These are phyloP conservation scores for Chondrilla cf. caribensis DNA, from an alignment of 37 sponge, comb jelly and placozoan genomes.

Conservation along the genomic window DNA sequence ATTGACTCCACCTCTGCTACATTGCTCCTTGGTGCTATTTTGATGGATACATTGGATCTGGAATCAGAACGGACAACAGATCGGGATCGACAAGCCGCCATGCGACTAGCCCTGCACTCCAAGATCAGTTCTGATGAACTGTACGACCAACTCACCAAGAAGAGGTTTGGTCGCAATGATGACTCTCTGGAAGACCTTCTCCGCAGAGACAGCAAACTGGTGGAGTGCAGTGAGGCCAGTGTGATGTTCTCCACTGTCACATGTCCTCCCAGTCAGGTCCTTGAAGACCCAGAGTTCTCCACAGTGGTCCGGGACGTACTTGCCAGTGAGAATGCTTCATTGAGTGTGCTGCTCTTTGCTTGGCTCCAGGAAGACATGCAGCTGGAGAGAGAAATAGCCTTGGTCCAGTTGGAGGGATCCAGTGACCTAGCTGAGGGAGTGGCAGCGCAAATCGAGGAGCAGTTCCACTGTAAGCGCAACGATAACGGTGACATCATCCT, in stretches of 20 bases:
- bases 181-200: slow-evolving; percentile 45
- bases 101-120: background rate
- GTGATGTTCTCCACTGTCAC: slow-evolving; percentile 55
- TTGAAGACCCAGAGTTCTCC: background rate
- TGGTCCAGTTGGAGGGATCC: slow-evolving; percentile 25
- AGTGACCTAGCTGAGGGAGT: slow-evolving; percentile 30
- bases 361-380: background rate
- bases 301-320: background rate
- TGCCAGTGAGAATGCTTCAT: background rate
- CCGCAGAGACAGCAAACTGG: slow-evolving; percentile 54
- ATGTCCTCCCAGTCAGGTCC: slow-evolving; percentile 24
- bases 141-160: slow-evolving; percentile 19
- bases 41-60: slow-evolving; percentile 71
- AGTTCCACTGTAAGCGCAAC: slow-evolving; percentile 24
- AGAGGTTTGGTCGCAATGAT: slow-evolving; percentile 32
- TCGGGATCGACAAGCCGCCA: slow-evolving; percentile 44
- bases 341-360: slow-evolving; percentile 32
- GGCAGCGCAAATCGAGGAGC: slow-evolving; percentile 33
- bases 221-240: background rate
- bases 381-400: slow-evolving; percentile 27
- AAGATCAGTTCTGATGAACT: slow-evolving; percentile 31
- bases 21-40: slow-evolving; percentile 60
- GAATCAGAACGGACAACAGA: slow-evolving; percentile 34
- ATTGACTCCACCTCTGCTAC: slow-evolving; percentile 24
- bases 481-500: slow-evolving; percentile 18